These are phyloP conservation scores for Loris lydekkerianus DNA, from an alignment of 2,797 vertebrate species.

Conservation along the genomic window DNA sequence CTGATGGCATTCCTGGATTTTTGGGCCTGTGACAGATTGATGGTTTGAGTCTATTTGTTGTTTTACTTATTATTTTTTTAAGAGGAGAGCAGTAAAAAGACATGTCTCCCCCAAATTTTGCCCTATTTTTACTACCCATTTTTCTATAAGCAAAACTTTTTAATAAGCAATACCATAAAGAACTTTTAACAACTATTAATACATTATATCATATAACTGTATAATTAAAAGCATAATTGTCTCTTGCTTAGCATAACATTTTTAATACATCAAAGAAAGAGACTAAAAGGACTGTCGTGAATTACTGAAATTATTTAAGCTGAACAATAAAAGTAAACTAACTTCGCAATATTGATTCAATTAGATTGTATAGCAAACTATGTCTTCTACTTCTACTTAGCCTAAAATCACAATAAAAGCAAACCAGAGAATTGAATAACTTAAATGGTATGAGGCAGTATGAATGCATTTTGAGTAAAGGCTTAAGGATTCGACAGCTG, in stretches of 20 bases:
- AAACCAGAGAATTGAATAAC: constrained; percentile 60
- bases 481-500: constrained; percentile 65
- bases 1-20: background rate
- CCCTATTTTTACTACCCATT: constrained; percentile 66
- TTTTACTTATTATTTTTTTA: constrained; percentile 55
- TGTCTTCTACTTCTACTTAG: constrained; percentile 60
- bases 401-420: constrained; percentile 69
- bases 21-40: background rate
- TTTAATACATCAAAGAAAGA: constrained; percentile 62
- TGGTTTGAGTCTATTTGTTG: constrained; percentile 47
- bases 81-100: constrained; percentile 32
- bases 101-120: constrained; percentile 55
- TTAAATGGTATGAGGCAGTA: constrained; percentile 46
- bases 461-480: constrained; percentile 48
- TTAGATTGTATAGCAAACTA: constrained; percentile 46
- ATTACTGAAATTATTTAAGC: constrained; percentile 69
- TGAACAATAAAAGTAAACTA: constrained; percentile 53
- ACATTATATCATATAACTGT: background rate
- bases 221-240: constrained; percentile 55
- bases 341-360: constrained; percentile 59
- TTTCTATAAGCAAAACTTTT: constrained; percentile 52
- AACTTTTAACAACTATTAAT: constrained; percentile 70
- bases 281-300: constrained; percentile 18
- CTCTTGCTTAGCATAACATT: constrained; percentile 36
- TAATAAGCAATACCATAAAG: constrained; percentile 19